These are phyloP conservation scores for Argyra leucocephala DNA, from an alignment of 2,888 invertebrate genomes.

Conservation along the genomic window DNA sequence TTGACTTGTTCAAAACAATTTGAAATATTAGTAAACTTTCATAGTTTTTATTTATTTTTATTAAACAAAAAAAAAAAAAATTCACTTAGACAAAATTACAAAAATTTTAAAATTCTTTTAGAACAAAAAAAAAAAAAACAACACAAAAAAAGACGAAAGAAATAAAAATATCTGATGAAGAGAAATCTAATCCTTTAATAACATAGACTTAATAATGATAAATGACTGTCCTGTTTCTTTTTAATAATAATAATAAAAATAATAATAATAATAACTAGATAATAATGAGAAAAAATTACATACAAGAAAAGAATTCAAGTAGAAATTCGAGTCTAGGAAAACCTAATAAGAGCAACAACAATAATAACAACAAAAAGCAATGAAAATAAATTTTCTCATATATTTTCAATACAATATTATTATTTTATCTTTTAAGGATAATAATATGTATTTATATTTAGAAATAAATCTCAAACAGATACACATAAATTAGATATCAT, in stretches of 20 bases:
- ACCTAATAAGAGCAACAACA: no score
- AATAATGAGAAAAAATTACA: neutral
- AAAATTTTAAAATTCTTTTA: neutral
- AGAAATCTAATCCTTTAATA: constrained; percentile 1
- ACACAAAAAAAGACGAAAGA: neutral
- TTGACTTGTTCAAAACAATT: no score
- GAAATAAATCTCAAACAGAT: no score
- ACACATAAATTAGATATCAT: no score
- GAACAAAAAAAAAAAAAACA: neutral
- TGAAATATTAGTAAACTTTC: no score
- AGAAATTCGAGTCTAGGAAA: no score
- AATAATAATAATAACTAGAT: neutral
- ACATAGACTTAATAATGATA: constrained; percentile 3
- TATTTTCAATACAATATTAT: neutral
- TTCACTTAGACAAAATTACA: no score
- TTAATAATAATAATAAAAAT: constrained; percentile 2
- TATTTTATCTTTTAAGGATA: neutral
- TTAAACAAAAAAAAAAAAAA: no score
- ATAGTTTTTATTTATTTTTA: no score
- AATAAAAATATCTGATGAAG: neutral
- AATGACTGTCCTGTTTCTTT: neutral
- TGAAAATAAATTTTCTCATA: no score
- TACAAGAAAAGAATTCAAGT: no score
- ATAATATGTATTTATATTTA: neutral
- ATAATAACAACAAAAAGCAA: no score